Conservation (phyloP, 2,113 vertebrate species). For the Brachyistius frenatus region DNA sequence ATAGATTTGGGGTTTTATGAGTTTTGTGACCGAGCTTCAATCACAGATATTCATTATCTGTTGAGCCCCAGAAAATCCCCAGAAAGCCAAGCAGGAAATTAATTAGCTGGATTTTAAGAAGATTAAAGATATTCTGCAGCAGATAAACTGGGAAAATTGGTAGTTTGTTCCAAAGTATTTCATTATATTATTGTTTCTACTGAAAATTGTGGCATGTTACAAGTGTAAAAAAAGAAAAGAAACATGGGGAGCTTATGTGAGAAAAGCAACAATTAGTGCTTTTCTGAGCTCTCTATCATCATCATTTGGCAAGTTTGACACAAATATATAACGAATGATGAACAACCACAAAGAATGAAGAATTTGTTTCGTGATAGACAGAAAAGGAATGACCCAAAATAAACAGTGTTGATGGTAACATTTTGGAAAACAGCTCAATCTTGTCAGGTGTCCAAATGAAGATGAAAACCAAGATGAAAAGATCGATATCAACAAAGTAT, state of each 20-base stretch:
- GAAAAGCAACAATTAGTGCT: too few relatives aligned
- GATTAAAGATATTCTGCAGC: background rate
- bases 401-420: too few relatives aligned
- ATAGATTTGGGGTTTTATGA: background rate
- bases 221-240: too few relatives aligned
- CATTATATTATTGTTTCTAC: too few relatives aligned
- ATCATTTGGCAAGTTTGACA: too few relatives aligned
- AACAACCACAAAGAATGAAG: background rate
- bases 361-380: background rate
- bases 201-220: too few relatives aligned
- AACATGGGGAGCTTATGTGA: too few relatives aligned
- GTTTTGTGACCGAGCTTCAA: background rate
- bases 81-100: background rate
- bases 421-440: slow-evolving; percentile 1
- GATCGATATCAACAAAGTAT: slow-evolving; percentile 20
- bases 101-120: background rate
- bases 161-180: too few relatives aligned
- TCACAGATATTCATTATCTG: background rate
- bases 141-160: background rate
- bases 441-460: slow-evolving; percentile 19
- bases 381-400: background rate
- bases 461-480: slow-evolving; percentile 2
- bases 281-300: too few relatives aligned
- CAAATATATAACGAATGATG: too few relatives aligned
- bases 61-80: background rate